Base-by-base conservation (phyloP, 2,888 invertebrate species). In the Pristionchus entomophagus region DNA sequence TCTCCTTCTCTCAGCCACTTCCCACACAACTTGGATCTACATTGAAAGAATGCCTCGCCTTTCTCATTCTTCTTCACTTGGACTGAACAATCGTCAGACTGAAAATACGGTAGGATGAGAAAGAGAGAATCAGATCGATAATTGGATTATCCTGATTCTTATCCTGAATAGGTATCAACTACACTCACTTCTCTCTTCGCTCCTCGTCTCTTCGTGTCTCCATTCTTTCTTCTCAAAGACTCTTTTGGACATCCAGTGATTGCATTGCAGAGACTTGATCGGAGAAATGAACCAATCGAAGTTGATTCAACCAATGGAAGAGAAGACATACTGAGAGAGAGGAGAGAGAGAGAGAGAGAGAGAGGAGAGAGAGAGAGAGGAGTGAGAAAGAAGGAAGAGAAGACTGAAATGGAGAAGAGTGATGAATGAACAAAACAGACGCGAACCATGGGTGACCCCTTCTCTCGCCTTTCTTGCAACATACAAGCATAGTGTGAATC, bases 381-480 rank as follows among this genome's bases (percentile, higher is more conserved):
- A 62, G 32, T 62, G 32, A 17, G 12, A 62, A 32, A 32, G n/a
- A 32, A 14, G 32, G 62, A 32, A 62, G 32, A 5, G 65, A 35
- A 35, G 65, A 65, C 10, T 32, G 62, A 65, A 45, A 45, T 45
- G 14, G 8, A 5, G 65, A 35, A 35, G 32, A 35, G 35, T 29
- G 59, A 59, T 14, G 59, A 45, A 45, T 45, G 62, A 19, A 32
- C 32, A 32, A 62, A 17, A 62, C 62, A 62, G 22, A 65, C n/a
- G n/a, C n/a, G n/a, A n/a, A n/a, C n/a, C n/a, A n/a, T n/a, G n/a
- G 32, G 29, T 65, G 65, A 65, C 65, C 65, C 35, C 6, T 65
- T 35, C 65, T 62, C 65, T 65, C 35, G 1, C 22, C 65, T 65
- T 65, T 65, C 38, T 65, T 65, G 65, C 65, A 35, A 65, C 65